These are phyloP conservation scores for Phataginus tricuspis DNA, from an alignment of 2,797 vertebrate species.

Conservation along the genomic window DNA sequence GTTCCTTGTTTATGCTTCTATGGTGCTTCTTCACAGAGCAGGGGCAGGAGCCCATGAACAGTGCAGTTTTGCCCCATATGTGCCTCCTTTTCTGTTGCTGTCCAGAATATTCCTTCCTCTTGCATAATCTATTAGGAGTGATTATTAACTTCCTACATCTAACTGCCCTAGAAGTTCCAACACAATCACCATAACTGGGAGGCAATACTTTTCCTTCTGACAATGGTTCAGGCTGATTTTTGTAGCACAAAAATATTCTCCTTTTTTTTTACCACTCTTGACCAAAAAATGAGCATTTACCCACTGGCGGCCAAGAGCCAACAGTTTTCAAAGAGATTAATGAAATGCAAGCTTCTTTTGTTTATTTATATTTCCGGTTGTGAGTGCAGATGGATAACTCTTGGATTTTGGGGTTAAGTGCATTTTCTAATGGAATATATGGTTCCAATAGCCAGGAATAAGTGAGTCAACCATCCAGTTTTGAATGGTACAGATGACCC, in stretches of 20 bases:
- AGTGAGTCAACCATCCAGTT: not conserved
- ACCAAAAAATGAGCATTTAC: slow-evolving; percentile 41
- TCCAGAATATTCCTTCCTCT: not conserved
- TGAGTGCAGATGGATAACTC: slow-evolving; percentile 55
- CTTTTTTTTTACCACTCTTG: slow-evolving; percentile 23
- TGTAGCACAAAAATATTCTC: not conserved
- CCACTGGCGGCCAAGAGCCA: slow-evolving; percentile 28
- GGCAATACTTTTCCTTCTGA: not conserved
- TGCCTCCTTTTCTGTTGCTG: not conserved
- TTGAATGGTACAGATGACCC: slow-evolving; percentile 22
- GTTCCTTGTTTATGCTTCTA: not conserved
- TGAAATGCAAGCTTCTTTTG: slow-evolving; percentile 39
- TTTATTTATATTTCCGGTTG: slow-evolving; percentile 66
- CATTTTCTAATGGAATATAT: slow-evolving; percentile 46
- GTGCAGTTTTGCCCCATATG: slow-evolving; percentile 10
- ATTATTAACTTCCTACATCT: not conserved
- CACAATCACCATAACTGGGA: not conserved
- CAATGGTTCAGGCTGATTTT: not conserved
- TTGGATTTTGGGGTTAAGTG: slow-evolving; percentile 49
- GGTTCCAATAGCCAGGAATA: not conserved
- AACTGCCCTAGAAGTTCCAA: not conserved
- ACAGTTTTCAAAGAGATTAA: slow-evolving; percentile 59
- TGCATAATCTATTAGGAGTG: not conserved
- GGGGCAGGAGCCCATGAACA: rapidly evolving
- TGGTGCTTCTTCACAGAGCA: slow-evolving; percentile 52